Conservation (phyloP, 2,113 vertebrate genomes). For the Arothron firmamentum region DNA sequence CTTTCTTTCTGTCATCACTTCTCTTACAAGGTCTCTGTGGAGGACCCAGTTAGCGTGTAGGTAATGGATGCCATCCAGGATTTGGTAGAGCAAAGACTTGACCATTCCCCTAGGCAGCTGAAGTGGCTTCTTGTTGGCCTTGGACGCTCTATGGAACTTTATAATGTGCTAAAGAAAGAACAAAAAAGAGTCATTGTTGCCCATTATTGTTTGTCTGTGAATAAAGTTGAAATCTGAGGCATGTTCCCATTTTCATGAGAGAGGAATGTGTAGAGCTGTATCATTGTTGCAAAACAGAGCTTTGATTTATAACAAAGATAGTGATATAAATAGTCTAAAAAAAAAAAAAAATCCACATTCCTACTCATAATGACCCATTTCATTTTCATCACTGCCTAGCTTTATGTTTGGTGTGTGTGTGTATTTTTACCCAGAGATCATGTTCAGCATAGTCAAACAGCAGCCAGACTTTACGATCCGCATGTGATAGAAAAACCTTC, state of each 20-base stretch:
- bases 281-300: slow-evolving; percentile 41
- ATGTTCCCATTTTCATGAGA: slow-evolving; percentile 36
- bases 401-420: too few relatives aligned
- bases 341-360: too few relatives aligned
- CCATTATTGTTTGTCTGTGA: slow-evolving; percentile 7
- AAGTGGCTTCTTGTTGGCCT: slow-evolving; percentile 99
- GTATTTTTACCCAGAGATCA: slow-evolving; percentile 96
- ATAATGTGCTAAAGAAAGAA: slow-evolving; percentile 92
- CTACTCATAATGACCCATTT: too few relatives aligned
- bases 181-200: slow-evolving; percentile 4
- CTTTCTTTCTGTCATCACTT: slow-evolving; percentile 8
- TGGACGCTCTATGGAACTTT: slow-evolving; percentile 99
- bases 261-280: slow-evolving; percentile 24
- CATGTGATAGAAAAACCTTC: slow-evolving; percentile 98
- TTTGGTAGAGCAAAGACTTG: slow-evolving; percentile 98
- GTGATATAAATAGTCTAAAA: not conserved
- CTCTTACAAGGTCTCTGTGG: slow-evolving; percentile 98
- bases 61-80: slow-evolving; percentile 99
- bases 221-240: slow-evolving; percentile 25
- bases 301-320: not conserved
- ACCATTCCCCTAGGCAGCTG: slow-evolving; percentile 99
- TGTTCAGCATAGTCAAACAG: slow-evolving; percentile 99
- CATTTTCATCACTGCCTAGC: too few relatives aligned
- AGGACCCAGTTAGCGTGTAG: slow-evolving; percentile 99
- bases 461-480: slow-evolving; percentile 99